These are phyloP conservation scores for Albula goreensis DNA, from an alignment of 2,113 vertebrate species.

Conservation along the genomic window DNA sequence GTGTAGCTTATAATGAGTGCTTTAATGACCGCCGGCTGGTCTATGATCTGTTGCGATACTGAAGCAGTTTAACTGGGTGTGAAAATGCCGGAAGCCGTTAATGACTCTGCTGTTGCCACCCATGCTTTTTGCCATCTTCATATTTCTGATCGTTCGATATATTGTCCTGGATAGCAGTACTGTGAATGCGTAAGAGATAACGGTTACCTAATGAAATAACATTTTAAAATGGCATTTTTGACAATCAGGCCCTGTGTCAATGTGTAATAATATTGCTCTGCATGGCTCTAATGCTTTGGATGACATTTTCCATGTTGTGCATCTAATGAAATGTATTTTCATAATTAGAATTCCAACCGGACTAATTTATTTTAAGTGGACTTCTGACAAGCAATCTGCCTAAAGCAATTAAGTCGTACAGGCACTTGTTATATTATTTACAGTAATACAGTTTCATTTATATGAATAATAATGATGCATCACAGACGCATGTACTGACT, in stretches of 20 bases:
- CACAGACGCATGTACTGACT: background rate
- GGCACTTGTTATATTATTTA: background rate
- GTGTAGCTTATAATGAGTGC: background rate
- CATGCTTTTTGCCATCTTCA: background rate
- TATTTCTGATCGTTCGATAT: background rate
- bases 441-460: background rate
- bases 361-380: conserved; percentile 18
- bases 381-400: conserved; percentile 1
- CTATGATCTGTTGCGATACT: background rate
- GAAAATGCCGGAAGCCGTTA: background rate
- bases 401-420: conserved; percentile 19
- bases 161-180: background rate
- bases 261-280: conserved; percentile 12
- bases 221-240: background rate
- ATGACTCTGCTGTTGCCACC: background rate
- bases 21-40: background rate
- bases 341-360: conserved; percentile 7
- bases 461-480: background rate
- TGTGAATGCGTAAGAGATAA: background rate
- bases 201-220: background rate
- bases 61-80: background rate
- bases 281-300: background rate
- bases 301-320: background rate
- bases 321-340: conserved; percentile 3
- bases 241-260: background rate